Evolutionary conservation across 2,113 vertebrate species (phyloP).

Genomic region (Egretta garzetta): DNA sequence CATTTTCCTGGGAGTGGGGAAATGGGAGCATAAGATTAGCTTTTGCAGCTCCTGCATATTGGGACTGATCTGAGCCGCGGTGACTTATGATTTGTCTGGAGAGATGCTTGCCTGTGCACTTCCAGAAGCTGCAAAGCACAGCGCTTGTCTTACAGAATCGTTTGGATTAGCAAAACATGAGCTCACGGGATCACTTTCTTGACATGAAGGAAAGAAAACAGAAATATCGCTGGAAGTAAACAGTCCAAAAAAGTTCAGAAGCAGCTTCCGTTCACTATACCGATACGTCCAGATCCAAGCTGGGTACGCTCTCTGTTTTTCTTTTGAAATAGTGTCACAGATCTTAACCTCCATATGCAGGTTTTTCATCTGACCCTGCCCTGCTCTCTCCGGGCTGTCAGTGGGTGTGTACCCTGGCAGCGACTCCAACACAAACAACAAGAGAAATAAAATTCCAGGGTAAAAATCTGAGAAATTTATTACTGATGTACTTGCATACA

Average conservation of each 20-base stretch:
- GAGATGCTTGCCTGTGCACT: background rate
- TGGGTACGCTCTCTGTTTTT: background rate
- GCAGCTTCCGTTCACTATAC: background rate
- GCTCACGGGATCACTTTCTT: background rate
- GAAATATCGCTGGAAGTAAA: background rate
- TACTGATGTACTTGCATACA: background rate
- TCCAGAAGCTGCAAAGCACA: background rate
- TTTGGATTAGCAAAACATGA: background rate
- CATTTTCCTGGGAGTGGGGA: fast-evolving
- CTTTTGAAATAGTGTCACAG: background rate
- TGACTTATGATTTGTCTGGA: background rate
- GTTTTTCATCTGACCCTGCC: background rate
- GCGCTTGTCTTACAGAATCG: background rate
- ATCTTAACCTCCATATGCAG: background rate
- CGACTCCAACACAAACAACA: background rate
- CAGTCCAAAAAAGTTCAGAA: background rate
- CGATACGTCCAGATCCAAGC: background rate
- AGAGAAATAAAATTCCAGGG: background rate
- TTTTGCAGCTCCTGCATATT: background rate
- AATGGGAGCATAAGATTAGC: background rate
- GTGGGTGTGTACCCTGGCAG: background rate
- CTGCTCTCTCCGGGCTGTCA: background rate
- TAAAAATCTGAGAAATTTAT: background rate
- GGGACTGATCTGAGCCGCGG: background rate
- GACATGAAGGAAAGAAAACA: background rate